A percentile compares a stretch with the other conserved stretches of the same genome.
phyloP scores from a whole-genome alignment of 2,113 vertebrate genomes.

The Pelecanus crispus region DNA sequence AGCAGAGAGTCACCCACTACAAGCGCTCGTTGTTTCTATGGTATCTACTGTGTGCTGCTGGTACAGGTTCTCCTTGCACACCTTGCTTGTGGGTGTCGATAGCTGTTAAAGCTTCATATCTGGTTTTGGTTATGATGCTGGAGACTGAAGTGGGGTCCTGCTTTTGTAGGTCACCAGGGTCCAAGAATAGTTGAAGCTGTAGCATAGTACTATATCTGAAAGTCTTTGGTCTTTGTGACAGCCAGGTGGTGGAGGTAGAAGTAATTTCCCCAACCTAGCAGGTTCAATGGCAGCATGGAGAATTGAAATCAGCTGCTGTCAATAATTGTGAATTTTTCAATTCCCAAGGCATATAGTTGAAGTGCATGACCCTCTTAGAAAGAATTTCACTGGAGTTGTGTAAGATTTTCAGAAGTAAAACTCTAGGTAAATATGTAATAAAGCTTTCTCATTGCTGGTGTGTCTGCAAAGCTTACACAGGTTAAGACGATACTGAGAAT shows the following conservation, averaged over 20 bases:
- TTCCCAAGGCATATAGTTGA: neutral
- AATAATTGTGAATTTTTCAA: rapidly evolving
- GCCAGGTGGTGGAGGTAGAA: neutral
- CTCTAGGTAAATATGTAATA: neutral
- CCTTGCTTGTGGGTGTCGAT: no score
- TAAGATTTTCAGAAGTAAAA: neutral
- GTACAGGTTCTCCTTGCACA: no score
- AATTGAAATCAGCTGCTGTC: neutral
- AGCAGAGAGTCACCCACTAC: no score
- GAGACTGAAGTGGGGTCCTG: no score
- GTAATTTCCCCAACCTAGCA: neutral
- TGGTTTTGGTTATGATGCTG: no score
- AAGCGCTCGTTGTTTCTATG: no score
- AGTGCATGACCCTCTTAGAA: neutral
- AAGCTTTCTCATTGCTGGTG: neutral
- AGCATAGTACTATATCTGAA: neutral
- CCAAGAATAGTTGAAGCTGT: neutral
- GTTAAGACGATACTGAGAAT: neutral
- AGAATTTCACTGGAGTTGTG: neutral
- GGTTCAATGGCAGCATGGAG: neutral
- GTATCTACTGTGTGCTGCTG: no score
- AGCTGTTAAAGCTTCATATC: no score
- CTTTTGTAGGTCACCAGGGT: no score
- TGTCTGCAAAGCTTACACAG: neutral
- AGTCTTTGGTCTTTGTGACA: neutral